Evolutionary conservation across 2,888 invertebrate genomes (phyloP).

Genomic region (Chrysolina oricalcia): DNA sequence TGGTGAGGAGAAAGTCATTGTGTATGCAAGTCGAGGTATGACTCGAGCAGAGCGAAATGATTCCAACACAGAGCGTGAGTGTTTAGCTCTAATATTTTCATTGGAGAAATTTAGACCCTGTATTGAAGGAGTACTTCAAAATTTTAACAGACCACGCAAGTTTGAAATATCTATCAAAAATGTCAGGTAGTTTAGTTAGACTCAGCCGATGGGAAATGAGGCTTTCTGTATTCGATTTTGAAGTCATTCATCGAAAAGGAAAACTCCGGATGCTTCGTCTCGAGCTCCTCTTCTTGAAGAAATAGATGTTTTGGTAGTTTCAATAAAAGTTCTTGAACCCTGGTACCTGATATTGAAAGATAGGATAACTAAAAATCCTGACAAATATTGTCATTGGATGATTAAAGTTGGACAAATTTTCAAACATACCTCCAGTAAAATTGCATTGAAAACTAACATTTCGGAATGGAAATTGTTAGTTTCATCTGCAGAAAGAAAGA

Average conservation of each 20-base stretch:
- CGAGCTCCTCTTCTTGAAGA: too few relatives aligned
- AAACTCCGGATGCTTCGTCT: constrained; percentile 36
- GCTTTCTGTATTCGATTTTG: constrained; percentile 33
- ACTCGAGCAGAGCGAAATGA: constrained; percentile 3
- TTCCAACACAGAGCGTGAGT: constrained; percentile 15
- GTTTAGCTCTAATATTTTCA: too few relatives aligned
- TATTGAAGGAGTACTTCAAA: too few relatives aligned
- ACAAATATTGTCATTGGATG: not conserved
- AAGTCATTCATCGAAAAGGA: constrained; percentile 42
- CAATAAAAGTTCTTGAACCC: not conserved
- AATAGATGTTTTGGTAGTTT: constrained; percentile 15
- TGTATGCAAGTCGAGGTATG: constrained; percentile 5
- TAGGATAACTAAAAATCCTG: not conserved
- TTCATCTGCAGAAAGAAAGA: too few relatives aligned
- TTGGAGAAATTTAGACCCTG: too few relatives aligned
- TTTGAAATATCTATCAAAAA: too few relatives aligned
- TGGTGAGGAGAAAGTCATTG: too few relatives aligned
- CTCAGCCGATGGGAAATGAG: not conserved
- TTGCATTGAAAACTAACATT: too few relatives aligned
- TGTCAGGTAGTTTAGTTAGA: constrained; percentile 1
- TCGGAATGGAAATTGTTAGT: too few relatives aligned
- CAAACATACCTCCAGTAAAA: too few relatives aligned
- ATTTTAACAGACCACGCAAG: too few relatives aligned
- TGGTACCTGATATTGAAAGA: not conserved
- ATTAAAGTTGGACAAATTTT: not conserved